Evolutionary conservation across 2,888 invertebrate genomes (phyloP).

Genomic region (Meghimatium bilineatum): DNA sequence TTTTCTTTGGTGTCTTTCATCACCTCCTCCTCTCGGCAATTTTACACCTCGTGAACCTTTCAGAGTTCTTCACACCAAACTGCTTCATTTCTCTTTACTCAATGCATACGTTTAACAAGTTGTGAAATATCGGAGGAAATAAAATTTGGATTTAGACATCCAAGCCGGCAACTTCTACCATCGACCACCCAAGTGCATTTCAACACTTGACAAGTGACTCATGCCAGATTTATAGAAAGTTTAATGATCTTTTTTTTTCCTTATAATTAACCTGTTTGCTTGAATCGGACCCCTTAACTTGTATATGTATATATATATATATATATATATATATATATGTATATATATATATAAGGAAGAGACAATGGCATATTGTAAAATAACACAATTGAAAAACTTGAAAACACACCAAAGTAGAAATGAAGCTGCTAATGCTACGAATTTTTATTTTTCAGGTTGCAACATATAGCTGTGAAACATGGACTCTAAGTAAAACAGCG

Average conservation of each 20-base stretch:
- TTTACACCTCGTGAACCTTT: not conserved
- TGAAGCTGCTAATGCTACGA: too few species aligned
- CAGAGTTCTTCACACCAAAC: not conserved
- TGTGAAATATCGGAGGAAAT: constrained; percentile 7
- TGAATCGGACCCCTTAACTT: not conserved
- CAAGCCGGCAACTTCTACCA: not conserved
- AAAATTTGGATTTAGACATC: constrained; percentile 41
- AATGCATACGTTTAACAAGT: constrained; percentile 19
- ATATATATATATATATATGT: not conserved
- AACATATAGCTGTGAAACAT: too few species aligned
- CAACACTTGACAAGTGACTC: constrained; percentile 11
- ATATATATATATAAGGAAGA: too few species aligned
- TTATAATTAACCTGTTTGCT: too few species aligned
- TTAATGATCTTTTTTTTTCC: not conserved
- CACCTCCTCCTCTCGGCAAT: not conserved
- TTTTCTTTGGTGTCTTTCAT: not conserved
- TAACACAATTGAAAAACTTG: not conserved
- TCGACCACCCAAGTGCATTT: constrained; percentile 25
- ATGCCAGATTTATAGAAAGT: not conserved
- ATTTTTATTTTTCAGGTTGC: too few species aligned
- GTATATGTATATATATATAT: not conserved
- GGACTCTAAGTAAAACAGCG: too few species aligned
- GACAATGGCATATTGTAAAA: too few species aligned
- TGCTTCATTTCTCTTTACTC: not conserved
- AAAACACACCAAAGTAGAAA: too few species aligned